Conservation (phyloP, 92 coral and sea anemone genomes). For the Pocillopora meandrina region DNA sequence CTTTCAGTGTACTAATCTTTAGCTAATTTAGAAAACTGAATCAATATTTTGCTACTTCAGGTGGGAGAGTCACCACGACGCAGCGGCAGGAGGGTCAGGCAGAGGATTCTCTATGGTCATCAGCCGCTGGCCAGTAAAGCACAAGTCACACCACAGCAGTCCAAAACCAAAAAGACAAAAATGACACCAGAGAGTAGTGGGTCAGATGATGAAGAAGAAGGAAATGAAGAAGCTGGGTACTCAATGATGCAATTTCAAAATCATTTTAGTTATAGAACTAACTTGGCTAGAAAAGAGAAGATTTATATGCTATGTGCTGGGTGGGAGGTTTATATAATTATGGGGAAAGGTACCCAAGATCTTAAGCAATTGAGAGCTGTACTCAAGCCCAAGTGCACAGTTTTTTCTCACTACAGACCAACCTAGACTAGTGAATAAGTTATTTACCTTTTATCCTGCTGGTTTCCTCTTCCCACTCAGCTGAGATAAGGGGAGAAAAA, state of each 20-base stretch:
- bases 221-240: slow-evolving; percentile 20
- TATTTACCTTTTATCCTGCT: no score
- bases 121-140: slow-evolving; percentile 36
- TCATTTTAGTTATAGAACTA: neutral
- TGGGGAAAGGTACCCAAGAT: no score
- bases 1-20: neutral
- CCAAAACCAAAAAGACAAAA: slow-evolving; percentile 39
- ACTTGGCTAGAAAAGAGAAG: no score
- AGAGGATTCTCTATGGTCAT: slow-evolving; percentile 76
- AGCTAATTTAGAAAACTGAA: neutral
- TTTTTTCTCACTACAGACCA: no score
- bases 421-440: no score
- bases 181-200: slow-evolving; percentile 66
- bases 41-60: neutral
- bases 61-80: slow-evolving; percentile 60
- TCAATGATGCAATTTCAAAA: neutral
- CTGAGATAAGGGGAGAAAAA: no score
- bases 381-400: no score
- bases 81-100: slow-evolving; percentile 74
- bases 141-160: slow-evolving; percentile 36
- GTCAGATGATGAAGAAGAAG: slow-evolving; percentile 54
- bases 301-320: no score
- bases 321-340: no score
- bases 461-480: no score
- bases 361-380: no score